Evolutionary conservation across 2,113 vertebrate genomes (phyloP).

Genomic region (Sturnus vulgaris): DNA sequence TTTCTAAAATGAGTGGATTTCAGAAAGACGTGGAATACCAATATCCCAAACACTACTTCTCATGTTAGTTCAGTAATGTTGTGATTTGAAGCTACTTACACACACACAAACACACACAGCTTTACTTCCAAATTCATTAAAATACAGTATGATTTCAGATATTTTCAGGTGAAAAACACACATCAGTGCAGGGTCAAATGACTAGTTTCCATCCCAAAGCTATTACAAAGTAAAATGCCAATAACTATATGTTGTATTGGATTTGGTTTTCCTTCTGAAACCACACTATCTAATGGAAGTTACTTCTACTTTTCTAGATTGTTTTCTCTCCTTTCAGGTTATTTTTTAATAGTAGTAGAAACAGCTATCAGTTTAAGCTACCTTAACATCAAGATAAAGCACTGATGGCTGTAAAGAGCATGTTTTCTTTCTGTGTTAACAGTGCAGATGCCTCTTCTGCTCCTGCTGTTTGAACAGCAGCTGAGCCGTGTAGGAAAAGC

Average conservation of each 20-base stretch:
- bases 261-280: background rate
- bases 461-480: background rate
- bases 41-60: background rate
- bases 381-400: background rate
- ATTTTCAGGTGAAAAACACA: background rate
- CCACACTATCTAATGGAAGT: accelerated
- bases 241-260: background rate
- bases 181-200: background rate
- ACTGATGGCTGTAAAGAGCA: background rate
- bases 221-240: background rate
- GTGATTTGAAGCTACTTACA: background rate
- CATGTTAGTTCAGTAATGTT: background rate
- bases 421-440: background rate
- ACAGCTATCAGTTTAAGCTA: background rate
- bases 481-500: background rate
- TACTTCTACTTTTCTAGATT: background rate
- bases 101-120: background rate
- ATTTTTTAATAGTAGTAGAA: background rate
- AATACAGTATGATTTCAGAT: background rate
- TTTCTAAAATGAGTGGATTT: background rate
- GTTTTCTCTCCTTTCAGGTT: background rate
- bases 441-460: background rate
- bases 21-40: background rate
- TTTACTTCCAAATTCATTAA: background rate
- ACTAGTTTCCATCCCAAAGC: background rate